phyloP scores from a whole-genome alignment of 2,797 vertebrate species.

The Natrix natrix region DNA sequence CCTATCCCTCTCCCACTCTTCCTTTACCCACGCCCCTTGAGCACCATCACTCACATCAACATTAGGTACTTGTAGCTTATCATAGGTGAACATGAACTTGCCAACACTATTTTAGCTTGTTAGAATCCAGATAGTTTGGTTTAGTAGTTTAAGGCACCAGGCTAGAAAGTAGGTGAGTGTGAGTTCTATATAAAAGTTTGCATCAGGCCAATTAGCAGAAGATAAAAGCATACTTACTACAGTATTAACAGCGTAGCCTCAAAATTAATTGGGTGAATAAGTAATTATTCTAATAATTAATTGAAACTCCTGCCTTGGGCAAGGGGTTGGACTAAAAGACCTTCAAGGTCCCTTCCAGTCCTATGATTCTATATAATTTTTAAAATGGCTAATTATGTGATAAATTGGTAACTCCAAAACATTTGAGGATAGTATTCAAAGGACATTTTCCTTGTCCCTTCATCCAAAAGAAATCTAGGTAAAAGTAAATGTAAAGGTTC shows the following conservation, averaged over 20 bases:
- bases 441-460: not conserved
- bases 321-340: not conserved
- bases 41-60: not conserved
- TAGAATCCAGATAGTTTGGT: not conserved
- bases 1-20: too few relatives aligned
- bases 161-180: not conserved
- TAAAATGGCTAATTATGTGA: not conserved
- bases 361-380: not conserved
- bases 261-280: not conserved
- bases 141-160: not conserved
- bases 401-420: not conserved
- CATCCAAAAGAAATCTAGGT: not conserved
- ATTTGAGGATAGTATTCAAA: not conserved
- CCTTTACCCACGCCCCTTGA: too few relatives aligned
- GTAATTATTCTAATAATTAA: not conserved
- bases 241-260: not conserved
- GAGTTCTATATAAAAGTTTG: not conserved
- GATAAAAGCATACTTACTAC: not conserved
- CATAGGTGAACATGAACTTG: not conserved
- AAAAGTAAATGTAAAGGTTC: too few relatives aligned
- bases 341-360: not conserved
- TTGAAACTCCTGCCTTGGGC: not conserved
- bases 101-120: not conserved
- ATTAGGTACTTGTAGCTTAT: not conserved
- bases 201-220: not conserved